Base-by-base conservation (phyloP, 1,140 invertebrate species). In the Hypsibius dujardini region DNA sequence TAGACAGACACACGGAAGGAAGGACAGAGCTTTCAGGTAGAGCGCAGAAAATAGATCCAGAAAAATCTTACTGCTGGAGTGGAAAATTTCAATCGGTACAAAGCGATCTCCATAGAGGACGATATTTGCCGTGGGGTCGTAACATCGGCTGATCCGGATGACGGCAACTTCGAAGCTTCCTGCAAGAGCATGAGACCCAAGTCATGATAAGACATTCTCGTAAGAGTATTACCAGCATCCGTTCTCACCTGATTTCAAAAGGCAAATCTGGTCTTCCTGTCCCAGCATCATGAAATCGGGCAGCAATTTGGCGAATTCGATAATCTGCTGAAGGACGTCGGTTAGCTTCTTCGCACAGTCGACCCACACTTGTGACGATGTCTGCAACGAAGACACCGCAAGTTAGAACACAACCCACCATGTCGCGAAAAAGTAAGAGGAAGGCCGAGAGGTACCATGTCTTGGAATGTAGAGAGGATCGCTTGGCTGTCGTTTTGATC, bases 281-380 rank as follows among this genome's bases (percentile, higher is more conserved):
- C 89, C 89, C 70, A 97, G 84, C 79, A 92, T 94, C 91, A 95
- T 95, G 81, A 98, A 98, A 72, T 94, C 93, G 69, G 93, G 93
- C 76, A 97, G 89, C 86, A 96, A 92, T 83, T 98, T 98, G 46
- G 93, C 94, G 84, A 98, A 98, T 82, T 98, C 94, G 75, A 98
- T 98, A 76, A 98, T 95, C 80, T 95, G 92, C 80, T 97, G 93
- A 76, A 98, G 95, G 78, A 96, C 87, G 70, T 87, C 84, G 42
- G 94, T 97, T 73, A 98, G 83, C 80, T 94, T 94, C 79, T 92
- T 88, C 12, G 94, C 92, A 77, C 92, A 93, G 78, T 95, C 91
- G 74, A 92, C 82, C 95, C 94, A 97, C 73, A 95, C 84, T 77
- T 94, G 88, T 85, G 76, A 67, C 73, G 74, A 46, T 72, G 69